phyloP scores from a whole-genome alignment of 92 coral and sea anemone genomes.

The Phenganax stokvisi region DNA sequence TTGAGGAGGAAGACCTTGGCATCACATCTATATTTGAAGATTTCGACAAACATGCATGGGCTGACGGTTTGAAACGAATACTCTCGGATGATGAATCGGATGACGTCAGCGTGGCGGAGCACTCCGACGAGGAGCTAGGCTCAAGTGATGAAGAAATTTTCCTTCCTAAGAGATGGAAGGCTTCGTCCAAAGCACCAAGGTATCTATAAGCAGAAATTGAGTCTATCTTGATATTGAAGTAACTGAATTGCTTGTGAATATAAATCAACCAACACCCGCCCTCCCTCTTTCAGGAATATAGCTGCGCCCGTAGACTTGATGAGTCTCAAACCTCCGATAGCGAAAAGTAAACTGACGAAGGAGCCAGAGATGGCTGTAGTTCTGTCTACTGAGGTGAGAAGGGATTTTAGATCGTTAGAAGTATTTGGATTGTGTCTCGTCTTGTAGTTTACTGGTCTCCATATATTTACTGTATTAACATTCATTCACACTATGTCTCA shows the following conservation, averaged over 20 bases:
- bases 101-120: conserved; percentile 3
- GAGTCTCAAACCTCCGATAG: neutral
- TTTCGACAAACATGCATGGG: neutral
- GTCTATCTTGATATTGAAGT: neutral
- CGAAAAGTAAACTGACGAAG: conserved; percentile 19
- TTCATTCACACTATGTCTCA: too few species aligned
- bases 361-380: conserved; percentile 24
- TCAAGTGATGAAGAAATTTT: neutral
- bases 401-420: too few species aligned
- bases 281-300: neutral
- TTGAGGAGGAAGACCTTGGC: conserved; percentile 19
- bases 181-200: conserved; percentile 15
- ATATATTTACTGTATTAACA: too few species aligned
- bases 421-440: too few species aligned
- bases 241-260: neutral
- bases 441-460: too few species aligned
- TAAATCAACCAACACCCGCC: neutral
- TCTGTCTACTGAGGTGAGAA: conserved; percentile 9
- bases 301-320: neutral
- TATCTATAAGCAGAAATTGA: neutral
- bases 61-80: neutral
- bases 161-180: conserved; percentile 25
- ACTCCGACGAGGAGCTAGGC: neutral
- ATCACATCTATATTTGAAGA: conserved; percentile 32
- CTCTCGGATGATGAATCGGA: neutral